Percentiles rank a stretch among this genome's conserved stretches.
Conservation (phyloP, 2,888 invertebrate genomes). For the Coelinius sp. region DNA sequence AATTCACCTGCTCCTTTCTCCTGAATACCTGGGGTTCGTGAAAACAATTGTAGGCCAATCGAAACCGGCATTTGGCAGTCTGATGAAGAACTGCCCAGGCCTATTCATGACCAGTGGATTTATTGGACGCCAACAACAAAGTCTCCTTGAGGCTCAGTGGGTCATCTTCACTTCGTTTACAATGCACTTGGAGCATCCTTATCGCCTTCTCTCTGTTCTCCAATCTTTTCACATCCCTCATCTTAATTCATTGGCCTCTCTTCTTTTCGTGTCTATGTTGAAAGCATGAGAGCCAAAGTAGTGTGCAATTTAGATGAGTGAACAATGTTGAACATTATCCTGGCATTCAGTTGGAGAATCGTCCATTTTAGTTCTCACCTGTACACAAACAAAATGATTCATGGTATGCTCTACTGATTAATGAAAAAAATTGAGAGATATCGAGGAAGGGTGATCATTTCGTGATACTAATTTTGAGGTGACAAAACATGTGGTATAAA, state of each 20-base stretch:
- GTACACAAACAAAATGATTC: too few species aligned
- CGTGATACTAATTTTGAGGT: too few species aligned
- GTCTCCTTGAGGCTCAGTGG: not conserved
- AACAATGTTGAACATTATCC: too few species aligned
- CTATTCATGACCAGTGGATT: not conserved
- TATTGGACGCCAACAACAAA: not conserved
- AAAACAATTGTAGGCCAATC: not conserved
- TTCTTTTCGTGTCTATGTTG: slow-evolving; percentile 8
- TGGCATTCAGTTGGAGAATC: too few species aligned
- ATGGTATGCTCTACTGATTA: too few species aligned
- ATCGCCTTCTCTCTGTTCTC: not conserved
- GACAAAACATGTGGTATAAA: too few species aligned
- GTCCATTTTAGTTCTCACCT: too few species aligned
- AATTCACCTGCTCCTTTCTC: not conserved
- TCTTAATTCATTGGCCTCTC: not conserved
- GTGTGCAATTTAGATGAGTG: too few species aligned
- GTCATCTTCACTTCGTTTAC: not conserved
- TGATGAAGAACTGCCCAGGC: not conserved
- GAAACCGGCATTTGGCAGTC: not conserved
- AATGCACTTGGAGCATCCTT: not conserved
- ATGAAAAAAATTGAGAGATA: too few species aligned
- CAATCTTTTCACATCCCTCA: not conserved
- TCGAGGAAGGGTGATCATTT: too few species aligned
- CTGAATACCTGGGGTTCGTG: not conserved
- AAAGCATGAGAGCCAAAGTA: slow-evolving; percentile 43